Evolutionary conservation across 2,797 vertebrate genomes (phyloP).

Genomic region (Karalla daura): DNA sequence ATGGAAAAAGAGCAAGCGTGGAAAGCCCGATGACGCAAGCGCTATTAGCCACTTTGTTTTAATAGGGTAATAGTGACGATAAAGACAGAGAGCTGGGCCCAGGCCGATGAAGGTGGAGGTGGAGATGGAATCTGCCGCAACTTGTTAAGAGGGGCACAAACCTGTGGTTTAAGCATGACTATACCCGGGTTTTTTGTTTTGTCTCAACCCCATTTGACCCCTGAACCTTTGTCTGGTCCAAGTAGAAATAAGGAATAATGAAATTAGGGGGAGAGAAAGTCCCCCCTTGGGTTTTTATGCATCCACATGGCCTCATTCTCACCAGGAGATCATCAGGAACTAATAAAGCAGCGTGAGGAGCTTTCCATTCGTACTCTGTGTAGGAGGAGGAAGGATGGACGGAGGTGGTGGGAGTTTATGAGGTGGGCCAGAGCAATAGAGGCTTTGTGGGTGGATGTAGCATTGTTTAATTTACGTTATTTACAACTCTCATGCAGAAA

Average conservation of each 20-base stretch:
- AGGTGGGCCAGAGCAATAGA: conserved; percentile 19
- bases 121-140: conserved; percentile 29
- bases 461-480: conserved; percentile 46
- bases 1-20: conserved; percentile 23
- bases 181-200: conserved; percentile 22
- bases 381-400: conserved; percentile 30
- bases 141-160: conserved; percentile 23
- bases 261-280: conserved; percentile 9
- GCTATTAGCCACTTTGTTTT: conserved; percentile 39
- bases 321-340: conserved; percentile 53
- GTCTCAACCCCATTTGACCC: conserved; percentile 30
- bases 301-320: conserved; percentile 7
- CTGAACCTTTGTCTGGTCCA: conserved; percentile 13
- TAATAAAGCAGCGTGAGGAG: conserved; percentile 48
- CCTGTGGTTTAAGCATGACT: conserved; percentile 28
- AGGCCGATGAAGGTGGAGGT: conserved; percentile 9
- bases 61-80: conserved; percentile 27
- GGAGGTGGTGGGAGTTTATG: conserved; percentile 32
- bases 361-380: conserved; percentile 54
- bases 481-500: no score
- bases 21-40: conserved; percentile 36
- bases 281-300: conserved; percentile 17
- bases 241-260: conserved; percentile 4
- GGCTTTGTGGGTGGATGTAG: conserved; percentile 37
- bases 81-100: conserved; percentile 28